phyloP scores from a whole-genome alignment of 2,113 vertebrate species.

The Canis aureus region DNA sequence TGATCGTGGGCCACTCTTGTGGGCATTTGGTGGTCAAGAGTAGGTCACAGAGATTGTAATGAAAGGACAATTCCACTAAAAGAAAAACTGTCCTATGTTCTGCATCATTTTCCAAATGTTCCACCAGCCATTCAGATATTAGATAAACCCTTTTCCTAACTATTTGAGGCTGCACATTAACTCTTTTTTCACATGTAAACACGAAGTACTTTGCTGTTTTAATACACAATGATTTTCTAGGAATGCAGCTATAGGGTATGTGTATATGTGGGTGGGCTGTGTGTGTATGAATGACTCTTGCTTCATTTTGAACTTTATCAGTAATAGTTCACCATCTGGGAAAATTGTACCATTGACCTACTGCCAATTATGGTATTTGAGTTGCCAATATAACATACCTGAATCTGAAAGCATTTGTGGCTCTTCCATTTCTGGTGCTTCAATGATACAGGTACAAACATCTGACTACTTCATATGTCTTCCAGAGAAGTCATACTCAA shows the following conservation, averaged over 20 bases:
- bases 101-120: not conserved
- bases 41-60: not conserved
- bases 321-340: not conserved
- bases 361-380: not conserved
- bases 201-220: not conserved
- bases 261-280: not conserved
- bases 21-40: not conserved
- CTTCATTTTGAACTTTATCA: conserved; percentile 14
- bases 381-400: not conserved
- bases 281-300: not conserved
- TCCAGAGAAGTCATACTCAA: not conserved
- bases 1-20: not conserved
- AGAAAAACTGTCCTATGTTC: not conserved
- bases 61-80: not conserved
- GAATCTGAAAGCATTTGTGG: not conserved
- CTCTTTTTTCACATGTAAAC: not conserved
- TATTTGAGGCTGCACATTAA: not conserved
- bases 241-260: not conserved
- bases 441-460: not conserved
- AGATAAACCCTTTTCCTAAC: not conserved
- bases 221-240: not conserved
- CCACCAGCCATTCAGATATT: not conserved
- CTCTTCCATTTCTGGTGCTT: not conserved
- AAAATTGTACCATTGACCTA: not conserved
- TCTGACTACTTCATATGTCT: not conserved